Base-by-base conservation (phyloP, 2,113 vertebrate genomes). In the Ivindomyrus marchei region DNA sequence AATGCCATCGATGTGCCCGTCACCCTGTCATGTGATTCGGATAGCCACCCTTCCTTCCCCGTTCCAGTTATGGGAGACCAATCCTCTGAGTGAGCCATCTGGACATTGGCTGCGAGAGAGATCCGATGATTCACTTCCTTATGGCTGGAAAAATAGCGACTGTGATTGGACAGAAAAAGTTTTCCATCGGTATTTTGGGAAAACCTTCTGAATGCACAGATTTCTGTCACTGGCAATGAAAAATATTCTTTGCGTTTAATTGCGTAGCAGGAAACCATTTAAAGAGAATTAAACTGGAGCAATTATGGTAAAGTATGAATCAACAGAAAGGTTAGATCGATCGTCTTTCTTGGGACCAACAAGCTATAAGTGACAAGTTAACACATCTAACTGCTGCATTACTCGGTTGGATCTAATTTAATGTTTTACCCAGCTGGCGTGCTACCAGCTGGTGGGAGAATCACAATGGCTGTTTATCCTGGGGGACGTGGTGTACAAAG, bases 71-170 rank as follows among this genome's bases (percentile, higher is more conserved):
- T 89, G 88, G 45, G 52, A 89, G 85, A 77, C 80, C 11, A 6
- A n/a, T 86, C 39, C 83, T 89, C 39, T 77, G 83, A 74, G 83
- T 36, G 21, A 42, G 58, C 90, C 88, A 91, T 89, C 88, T 91
- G 90, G 88, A 39, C 58, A 49, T 45, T 87, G 80, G 62, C 90
- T 89, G 88, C 45, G 49, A 46, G 50, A 91, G 49, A 88, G 39
- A 91, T 45, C 27, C 58, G 85, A 53, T 91, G 90, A 89, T 74
- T 91, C 90, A 89, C 83, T 91, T 74, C 56, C 88, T 86, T 87
- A 91, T 89, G 90, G 84, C 85, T 11, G 66, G 58, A 89, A 77
- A 89, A 89, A 89, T 50, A 15, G 4, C 1, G 87, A 47, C 36
- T n/a, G 36, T 42, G 47, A 66, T 45, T 80, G 87, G 85, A 88